phyloP scores from a whole-genome alignment of 2,797 vertebrate species.

The Pelodytes ibericus region DNA sequence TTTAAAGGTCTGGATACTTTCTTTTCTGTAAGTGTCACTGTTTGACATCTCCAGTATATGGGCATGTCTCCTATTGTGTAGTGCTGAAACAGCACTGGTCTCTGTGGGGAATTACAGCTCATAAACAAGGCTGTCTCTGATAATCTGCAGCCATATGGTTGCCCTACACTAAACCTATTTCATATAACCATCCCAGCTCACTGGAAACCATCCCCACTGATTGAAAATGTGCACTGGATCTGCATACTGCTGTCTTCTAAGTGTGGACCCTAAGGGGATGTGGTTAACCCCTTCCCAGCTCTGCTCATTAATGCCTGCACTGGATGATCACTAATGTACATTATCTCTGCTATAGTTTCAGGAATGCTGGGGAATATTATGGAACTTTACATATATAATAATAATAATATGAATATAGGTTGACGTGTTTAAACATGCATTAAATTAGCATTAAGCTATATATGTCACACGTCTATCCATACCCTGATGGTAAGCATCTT shows the following conservation, averaged over 20 bases:
- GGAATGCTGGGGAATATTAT: no score
- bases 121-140: constrained; percentile 44
- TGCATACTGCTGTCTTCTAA: constrained; percentile 31
- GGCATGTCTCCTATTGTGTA: constrained; percentile 18
- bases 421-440: no score
- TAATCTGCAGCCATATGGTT: constrained; percentile 48
- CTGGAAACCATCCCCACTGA: constrained; percentile 34
- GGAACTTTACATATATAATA: no score
- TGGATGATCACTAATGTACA: no score
- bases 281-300: constrained; percentile 30
- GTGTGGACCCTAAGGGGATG: constrained; percentile 24
- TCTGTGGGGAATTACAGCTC: constrained; percentile 46
- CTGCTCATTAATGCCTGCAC: neutral
- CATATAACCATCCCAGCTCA: constrained; percentile 31
- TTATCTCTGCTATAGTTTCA: no score
- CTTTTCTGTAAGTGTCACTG: constrained; percentile 9
- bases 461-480: no score
- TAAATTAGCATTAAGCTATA: no score
- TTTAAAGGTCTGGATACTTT: neutral
- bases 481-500: no score
- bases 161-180: constrained; percentile 50
- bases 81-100: constrained; percentile 34
- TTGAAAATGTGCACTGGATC: constrained; percentile 34
- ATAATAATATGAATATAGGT: no score
- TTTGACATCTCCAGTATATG: constrained; percentile 18